phyloP scores from a whole-genome alignment of 2,113 vertebrate species.

The Rhadina sibilatrix region DNA sequence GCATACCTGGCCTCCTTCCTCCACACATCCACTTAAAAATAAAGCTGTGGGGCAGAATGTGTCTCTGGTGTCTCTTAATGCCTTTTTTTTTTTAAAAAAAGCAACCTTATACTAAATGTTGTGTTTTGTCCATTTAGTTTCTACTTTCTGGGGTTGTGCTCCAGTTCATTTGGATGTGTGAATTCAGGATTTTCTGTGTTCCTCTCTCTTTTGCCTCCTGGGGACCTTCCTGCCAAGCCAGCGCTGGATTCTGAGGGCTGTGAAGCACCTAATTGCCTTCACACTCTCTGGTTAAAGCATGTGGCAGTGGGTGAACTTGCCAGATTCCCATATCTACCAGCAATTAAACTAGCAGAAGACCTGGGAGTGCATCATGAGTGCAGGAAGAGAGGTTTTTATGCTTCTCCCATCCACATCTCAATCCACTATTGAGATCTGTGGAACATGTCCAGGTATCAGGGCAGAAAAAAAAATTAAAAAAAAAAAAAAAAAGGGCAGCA shows the following conservation, averaged over 20 bases:
- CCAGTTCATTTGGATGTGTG: neutral
- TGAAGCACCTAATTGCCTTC: neutral
- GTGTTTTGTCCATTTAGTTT: neutral
- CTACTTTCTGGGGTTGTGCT: neutral
- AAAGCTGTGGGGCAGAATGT: fast-evolving
- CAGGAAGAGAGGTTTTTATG: neutral
- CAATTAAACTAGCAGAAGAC: neutral
- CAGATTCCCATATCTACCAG: neutral
- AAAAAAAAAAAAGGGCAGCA: neutral
- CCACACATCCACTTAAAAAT: neutral
- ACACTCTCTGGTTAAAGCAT: neutral
- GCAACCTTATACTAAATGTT: neutral
- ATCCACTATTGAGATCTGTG: fast-evolving
- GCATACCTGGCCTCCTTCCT: neutral
- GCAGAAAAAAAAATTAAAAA: neutral
- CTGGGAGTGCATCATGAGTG: neutral
- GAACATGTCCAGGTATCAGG: neutral
- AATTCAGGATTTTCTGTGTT: neutral
- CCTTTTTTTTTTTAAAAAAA: neutral
- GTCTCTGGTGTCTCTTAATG: neutral
- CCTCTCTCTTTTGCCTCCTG: neutral
- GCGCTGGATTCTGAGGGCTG: fast-evolving
- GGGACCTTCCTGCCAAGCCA: neutral
- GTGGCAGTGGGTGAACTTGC: neutral
- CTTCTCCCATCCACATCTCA: neutral